Base-by-base conservation (phyloP, 2,113 vertebrate genomes). In the Charina bottae region DNA sequence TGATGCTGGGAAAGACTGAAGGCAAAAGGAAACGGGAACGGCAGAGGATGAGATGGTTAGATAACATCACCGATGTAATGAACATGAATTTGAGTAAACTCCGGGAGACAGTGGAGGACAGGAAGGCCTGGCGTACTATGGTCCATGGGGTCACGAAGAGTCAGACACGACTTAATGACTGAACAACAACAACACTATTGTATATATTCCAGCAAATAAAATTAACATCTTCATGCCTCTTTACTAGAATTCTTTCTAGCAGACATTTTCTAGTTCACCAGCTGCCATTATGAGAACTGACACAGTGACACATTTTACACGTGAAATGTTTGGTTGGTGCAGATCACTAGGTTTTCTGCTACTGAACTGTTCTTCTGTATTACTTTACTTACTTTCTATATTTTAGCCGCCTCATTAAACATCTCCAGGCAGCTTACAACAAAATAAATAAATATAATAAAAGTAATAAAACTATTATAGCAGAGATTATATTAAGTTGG, bases 261-360 rank as follows among this genome's bases (percentile, higher is more conserved):
- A 59, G 8, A 53, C 58, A 17, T 59, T 60, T 64, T 93, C 13
- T 86, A 0, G 0, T 33, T 64, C 0, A 0, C 0, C 54, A 72
- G 60, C 37, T 83, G 0, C 68, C 42, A 86, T 33, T 58, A 11
- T 46, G 89, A 92, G 28, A 90, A 90, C 37, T 58, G 28, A 92
- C n/a, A 60, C 49, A 17, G 46, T 56, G 26, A 46, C 37, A 72
- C 85, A 37, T 54, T 86, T 83, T 78, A 59, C 37, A n/a, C 7
- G 10, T 9, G 7, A 42, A 53, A 37, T 5, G 56, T 78, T 54
- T 85, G 17, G 9, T 7, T 37, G 12, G 28, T 92, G 55, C 0
- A 2, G 90, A 90, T 53, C 56, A 62, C 5, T 62, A 83, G 90
- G 92, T 68, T 26, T 85, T 85, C 13, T 33, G 28, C n/a, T 42